Conservation (phyloP, 2,888 invertebrate genomes). For the Clanis bilineata region DNA sequence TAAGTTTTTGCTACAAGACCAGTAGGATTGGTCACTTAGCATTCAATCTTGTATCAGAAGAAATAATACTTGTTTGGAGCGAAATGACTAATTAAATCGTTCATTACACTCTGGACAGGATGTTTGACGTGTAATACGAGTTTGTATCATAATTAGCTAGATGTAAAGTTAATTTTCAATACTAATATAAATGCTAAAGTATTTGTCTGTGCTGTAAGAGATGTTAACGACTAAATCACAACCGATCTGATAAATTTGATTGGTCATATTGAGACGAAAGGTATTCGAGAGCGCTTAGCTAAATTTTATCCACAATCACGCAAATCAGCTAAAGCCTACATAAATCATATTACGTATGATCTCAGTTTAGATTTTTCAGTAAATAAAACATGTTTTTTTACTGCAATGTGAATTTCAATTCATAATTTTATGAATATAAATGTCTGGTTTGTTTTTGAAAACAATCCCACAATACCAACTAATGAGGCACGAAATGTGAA, state of each 20-base stretch:
- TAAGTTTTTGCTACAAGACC: constrained; percentile 14
- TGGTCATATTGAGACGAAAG: no score
- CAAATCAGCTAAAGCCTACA: no score
- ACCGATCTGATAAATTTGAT: no score
- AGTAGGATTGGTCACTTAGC: constrained; percentile 6
- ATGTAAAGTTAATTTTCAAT: no score
- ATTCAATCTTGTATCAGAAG: constrained; percentile 13
- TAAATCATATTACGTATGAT: no score
- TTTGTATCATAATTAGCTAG: background rate
- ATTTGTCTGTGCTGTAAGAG: no score
- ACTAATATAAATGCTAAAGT: no score
- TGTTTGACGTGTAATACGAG: background rate
- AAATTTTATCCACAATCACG: no score
- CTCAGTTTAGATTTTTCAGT: background rate
- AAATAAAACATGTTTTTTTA: background rate
- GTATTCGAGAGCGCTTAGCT: no score
- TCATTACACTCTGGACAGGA: constrained; percentile 12
- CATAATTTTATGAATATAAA: background rate
- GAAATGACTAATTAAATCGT: constrained; percentile 16
- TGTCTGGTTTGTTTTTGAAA: background rate
- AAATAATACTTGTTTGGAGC: constrained; percentile 8
- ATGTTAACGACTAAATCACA: no score
- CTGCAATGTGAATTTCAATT: background rate
- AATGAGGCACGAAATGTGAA: background rate
- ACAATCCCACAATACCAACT: background rate